A percentile compares a stretch with the other conserved stretches of the same genome.
phyloP scores from a whole-genome alignment of 2,888 invertebrate species.

The Acleris sparsana region DNA sequence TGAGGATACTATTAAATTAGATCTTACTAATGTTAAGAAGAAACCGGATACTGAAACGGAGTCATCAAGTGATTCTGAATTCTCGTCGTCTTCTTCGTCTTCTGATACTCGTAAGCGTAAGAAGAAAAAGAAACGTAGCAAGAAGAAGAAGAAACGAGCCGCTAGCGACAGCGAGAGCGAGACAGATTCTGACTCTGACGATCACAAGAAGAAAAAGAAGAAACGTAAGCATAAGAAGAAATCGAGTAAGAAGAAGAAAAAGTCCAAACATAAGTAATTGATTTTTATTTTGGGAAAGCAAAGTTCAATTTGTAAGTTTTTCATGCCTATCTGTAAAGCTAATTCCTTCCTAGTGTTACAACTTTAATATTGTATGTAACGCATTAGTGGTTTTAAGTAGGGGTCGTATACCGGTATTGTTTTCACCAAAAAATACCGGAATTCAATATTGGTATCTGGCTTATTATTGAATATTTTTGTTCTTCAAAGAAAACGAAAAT shows the following conservation, averaged over 20 bases:
- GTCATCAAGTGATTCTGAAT: conserved; percentile 74
- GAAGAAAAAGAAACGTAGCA: conserved; percentile 86
- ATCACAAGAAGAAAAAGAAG: conserved; percentile 86
- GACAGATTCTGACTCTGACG: conserved; percentile 86
- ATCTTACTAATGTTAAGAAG: conserved; percentile 76
- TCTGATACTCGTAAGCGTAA: conserved; percentile 83
- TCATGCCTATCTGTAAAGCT: conserved; percentile 16
- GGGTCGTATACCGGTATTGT: too few relatives aligned
- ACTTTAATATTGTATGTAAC: not conserved
- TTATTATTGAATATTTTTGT: too few relatives aligned
- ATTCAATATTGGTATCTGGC: too few relatives aligned
- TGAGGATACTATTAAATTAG: conserved; percentile 76
- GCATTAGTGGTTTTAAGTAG: not conserved
- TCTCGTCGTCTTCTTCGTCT: conserved; percentile 77
- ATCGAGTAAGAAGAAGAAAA: conserved; percentile 88
- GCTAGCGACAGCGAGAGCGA: conserved; percentile 86
- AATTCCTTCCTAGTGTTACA: conserved; percentile 1
- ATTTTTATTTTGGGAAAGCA: conserved; percentile 9
- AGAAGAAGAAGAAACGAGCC: conserved; percentile 84
- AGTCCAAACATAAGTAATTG: conserved; percentile 81
- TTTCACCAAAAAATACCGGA: too few relatives aligned
- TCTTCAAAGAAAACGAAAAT: too few relatives aligned
- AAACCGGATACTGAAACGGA: conserved; percentile 75
- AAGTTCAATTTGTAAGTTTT: conserved; percentile 7
- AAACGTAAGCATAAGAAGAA: conserved; percentile 88